Conservation (phyloP, 2,888 invertebrate species). For the Drosophila prostipennis region DNA sequence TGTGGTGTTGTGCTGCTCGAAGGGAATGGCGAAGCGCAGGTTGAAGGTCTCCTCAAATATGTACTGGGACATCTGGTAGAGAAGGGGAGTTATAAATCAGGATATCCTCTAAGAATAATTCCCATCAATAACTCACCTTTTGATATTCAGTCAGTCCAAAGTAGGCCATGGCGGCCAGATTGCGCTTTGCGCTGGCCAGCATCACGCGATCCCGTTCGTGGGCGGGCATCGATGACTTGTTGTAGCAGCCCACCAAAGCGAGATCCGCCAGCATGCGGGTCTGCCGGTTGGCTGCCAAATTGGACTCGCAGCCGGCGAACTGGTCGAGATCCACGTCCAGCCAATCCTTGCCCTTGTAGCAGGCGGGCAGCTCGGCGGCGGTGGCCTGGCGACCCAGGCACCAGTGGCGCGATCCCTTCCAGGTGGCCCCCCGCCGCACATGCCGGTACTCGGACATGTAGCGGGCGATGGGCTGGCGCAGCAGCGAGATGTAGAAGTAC, state of each 20-base stretch:
- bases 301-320: conserved; percentile 95
- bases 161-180: conserved; percentile 97
- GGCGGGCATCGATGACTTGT: conserved; percentile 90
- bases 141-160: conserved; percentile 98
- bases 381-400: conserved; percentile 91
- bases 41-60: conserved; percentile 97
- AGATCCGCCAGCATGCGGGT: conserved; percentile 99
- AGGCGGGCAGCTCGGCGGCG: conserved; percentile 92
- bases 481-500: conserved; percentile 97
- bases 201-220: conserved; percentile 92
- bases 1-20: conserved; percentile 96
- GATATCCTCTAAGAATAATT: accelerated
- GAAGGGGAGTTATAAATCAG: conserved; percentile 26
- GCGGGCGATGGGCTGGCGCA: conserved; percentile 95
- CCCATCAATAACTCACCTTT: conserved; percentile 86
- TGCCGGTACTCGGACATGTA: conserved; percentile 99
- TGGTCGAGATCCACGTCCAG: conserved; percentile 94
- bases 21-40: conserved; percentile 94
- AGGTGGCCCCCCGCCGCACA: conserved; percentile 97
- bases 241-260: conserved; percentile 97
- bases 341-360: conserved; percentile 91
- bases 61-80: conserved; percentile 91
- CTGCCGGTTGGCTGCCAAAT: conserved; percentile 98
- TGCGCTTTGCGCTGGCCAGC: conserved; percentile 97
- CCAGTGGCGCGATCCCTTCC: conserved; percentile 93